phyloP scores from a whole-genome alignment of 2,888 invertebrate genomes.

The Machimus rusticus region DNA sequence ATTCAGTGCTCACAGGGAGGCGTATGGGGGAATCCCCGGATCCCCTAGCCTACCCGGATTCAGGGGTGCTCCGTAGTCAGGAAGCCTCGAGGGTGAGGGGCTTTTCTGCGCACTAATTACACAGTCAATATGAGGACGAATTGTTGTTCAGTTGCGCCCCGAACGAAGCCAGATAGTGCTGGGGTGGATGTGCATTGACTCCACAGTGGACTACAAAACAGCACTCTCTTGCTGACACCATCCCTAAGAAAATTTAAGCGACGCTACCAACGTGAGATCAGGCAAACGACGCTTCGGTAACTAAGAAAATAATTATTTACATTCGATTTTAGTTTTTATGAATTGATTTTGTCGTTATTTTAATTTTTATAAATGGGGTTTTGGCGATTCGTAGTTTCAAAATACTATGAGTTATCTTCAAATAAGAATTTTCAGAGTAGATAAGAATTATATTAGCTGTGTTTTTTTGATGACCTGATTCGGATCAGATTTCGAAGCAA shows the following conservation, averaged over 20 bases:
- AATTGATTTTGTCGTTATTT: too few species aligned
- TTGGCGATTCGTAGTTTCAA: too few species aligned
- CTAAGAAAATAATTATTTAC: too few species aligned
- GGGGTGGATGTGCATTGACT: not conserved
- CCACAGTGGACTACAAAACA: not conserved
- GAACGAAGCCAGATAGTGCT: not conserved
- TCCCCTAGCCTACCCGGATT: not conserved
- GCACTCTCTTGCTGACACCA: not conserved
- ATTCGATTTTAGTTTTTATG: too few species aligned
- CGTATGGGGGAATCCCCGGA: not conserved
- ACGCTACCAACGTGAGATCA: not conserved
- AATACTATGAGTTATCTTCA: too few species aligned
- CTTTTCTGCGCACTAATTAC: constrained; percentile 26
- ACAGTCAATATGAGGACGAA: constrained; percentile 22
- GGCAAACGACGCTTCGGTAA: not conserved
- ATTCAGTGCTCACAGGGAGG: not conserved
- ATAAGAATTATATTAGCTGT: too few species aligned
- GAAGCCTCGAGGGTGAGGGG: not conserved
- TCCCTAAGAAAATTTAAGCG: not conserved
- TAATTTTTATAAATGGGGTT: too few species aligned
- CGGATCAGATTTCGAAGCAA: too few species aligned
- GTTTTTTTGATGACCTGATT: too few species aligned
- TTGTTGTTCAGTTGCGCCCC: constrained; percentile 12
- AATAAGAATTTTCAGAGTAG: too few species aligned
- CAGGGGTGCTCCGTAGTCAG: not conserved